Percentiles rank a stretch among this genome's conserved stretches.
phyloP scores from a whole-genome alignment of 1,140 invertebrate genomes.

The Drosophila arizonae region DNA sequence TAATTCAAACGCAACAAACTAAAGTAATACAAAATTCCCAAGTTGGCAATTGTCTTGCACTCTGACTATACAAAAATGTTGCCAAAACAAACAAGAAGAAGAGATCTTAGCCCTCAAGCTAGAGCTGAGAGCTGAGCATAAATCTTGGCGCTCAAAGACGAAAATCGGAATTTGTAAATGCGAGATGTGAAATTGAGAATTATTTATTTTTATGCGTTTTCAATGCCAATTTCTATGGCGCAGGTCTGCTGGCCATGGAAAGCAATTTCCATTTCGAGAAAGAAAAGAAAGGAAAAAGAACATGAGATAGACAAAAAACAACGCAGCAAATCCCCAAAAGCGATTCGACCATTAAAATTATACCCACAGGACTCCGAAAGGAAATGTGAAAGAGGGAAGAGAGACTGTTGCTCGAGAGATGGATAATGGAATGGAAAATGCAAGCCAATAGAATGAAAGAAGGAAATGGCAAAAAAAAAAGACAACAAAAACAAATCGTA shows the following conservation, averaged over 20 bases:
- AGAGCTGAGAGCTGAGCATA: conserved; percentile 26
- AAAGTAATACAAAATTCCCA: conserved; percentile 22
- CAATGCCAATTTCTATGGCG: conserved; percentile 52
- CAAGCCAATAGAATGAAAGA: conserved; percentile 29
- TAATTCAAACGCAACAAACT: not conserved
- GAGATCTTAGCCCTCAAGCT: not conserved
- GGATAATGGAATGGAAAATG: conserved; percentile 61
- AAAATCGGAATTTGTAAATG: conserved; percentile 68
- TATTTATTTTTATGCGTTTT: conserved; percentile 75
- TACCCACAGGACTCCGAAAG: conserved; percentile 70
- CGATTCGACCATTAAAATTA: conserved; percentile 82
- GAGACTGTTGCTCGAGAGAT: conserved; percentile 4
- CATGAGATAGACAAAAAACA: not conserved
- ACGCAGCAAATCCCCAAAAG: conserved; percentile 64
- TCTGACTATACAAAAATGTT: no score
- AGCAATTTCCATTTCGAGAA: conserved; percentile 72
- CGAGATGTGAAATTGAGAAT: conserved; percentile 69
- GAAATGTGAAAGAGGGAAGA: conserved; percentile 4
- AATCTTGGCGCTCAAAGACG: conserved; percentile 43
- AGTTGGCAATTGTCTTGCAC: conserved; percentile 31
- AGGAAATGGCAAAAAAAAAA: no score
- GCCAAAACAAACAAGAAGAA: not conserved
- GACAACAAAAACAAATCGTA: not conserved
- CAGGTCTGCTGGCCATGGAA: conserved; percentile 7
- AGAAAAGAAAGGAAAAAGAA: not conserved